Percentiles rank a stretch among this genome's conserved stretches.
Evolutionary conservation across 2,113 vertebrate genomes (phyloP).

Genomic region (Tauraco erythrolophus): DNA sequence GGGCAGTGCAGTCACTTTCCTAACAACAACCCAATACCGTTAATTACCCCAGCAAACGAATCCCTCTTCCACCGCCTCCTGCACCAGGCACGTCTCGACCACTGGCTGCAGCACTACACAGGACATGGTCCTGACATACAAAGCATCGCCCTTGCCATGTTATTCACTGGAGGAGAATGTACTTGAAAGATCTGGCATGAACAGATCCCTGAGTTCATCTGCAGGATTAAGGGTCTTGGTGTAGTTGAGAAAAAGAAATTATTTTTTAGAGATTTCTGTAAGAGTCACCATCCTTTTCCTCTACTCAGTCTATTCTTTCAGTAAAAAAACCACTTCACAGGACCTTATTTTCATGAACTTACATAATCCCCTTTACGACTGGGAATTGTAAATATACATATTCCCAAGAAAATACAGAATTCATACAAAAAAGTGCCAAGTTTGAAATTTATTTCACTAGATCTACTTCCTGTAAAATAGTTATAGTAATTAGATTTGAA

Average conservation of each 20-base stretch:
- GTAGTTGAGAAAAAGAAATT: not conserved
- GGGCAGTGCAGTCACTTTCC: not conserved
- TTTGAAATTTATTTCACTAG: not conserved
- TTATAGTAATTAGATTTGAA: not conserved
- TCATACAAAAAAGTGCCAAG: not conserved
- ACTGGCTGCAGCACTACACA: not conserved
- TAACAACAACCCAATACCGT: not conserved
- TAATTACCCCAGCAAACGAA: not conserved
- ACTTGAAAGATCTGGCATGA: not conserved
- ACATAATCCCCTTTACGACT: not conserved
- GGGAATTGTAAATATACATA: not conserved
- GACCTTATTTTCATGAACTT: not conserved
- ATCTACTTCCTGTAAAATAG: not conserved
- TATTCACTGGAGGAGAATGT: not conserved
- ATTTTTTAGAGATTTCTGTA: not conserved
- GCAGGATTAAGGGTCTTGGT: not conserved
- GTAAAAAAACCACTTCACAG: not conserved
- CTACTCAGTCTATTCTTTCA: not conserved
- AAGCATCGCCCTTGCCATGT: not conserved
- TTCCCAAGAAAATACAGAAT: not conserved
- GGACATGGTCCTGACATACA: not conserved
- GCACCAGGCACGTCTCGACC: rapidly evolving
- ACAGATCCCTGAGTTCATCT: not conserved
- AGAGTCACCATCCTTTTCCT: not conserved
- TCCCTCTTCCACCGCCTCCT: not conserved